Percentiles rank a stretch among this genome's conserved stretches.
phyloP scores from a whole-genome alignment of 2,888 invertebrate genomes.

The Harpagoxenus sublaevis region DNA sequence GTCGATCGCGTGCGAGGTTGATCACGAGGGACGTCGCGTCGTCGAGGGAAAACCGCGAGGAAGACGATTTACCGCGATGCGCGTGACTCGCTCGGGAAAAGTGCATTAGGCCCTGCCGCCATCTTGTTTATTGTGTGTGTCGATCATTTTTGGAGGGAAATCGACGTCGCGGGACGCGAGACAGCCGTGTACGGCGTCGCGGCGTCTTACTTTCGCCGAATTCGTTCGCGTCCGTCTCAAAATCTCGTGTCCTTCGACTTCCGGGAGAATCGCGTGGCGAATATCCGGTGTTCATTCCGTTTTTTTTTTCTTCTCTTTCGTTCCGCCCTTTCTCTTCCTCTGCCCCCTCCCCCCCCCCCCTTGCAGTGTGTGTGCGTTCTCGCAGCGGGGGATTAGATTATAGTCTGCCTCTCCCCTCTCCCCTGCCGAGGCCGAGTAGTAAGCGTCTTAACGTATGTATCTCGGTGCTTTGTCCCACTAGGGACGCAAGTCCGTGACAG shows the following conservation, averaged over 20 bases:
- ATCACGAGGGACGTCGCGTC: background rate
- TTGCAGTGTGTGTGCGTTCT: background rate
- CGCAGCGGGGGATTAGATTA: background rate
- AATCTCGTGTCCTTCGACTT: background rate
- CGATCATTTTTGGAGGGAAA: slow-evolving; percentile 84
- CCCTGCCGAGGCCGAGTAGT: too few relatives aligned
- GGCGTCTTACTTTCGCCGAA: background rate
- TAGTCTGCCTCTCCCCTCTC: background rate
- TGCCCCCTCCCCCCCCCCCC: background rate
- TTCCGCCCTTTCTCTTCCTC: slow-evolving; percentile 18
- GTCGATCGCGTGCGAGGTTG: background rate
- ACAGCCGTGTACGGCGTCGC: background rate
- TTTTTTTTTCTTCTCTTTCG: background rate
- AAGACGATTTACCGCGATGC: background rate
- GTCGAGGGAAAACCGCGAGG: too few relatives aligned
- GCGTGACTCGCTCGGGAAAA: slow-evolving; percentile 24
- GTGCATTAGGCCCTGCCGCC: slow-evolving; percentile 70
- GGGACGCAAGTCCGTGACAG: background rate
- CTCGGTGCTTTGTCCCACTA: slow-evolving; percentile 21
- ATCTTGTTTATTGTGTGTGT: slow-evolving; percentile 82
- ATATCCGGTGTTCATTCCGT: background rate
- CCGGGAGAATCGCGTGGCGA: background rate
- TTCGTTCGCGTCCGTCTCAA: background rate
- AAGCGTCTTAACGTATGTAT: background rate
- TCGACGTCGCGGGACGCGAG: background rate